Evolutionary conservation across 2,888 invertebrate genomes (phyloP), one percentile per base, ranked within the genome.

Genomic region (Alcis repandata): DNA sequence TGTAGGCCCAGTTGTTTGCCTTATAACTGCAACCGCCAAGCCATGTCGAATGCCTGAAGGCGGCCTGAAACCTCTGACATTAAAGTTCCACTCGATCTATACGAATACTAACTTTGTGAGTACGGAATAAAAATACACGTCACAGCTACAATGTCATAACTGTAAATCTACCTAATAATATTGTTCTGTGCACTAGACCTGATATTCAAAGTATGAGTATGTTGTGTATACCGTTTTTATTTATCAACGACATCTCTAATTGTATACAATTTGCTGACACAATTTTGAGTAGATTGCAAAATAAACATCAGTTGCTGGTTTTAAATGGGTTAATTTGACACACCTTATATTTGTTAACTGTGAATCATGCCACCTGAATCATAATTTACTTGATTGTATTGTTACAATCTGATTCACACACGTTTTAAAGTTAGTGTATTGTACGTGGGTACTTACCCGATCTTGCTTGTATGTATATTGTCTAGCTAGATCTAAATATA

Each of bases 241-340:
- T 36, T 17, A 41, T 54, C 38, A 62, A 41, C 17, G 36, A 45
- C 59, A 56, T 46, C 32, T n/a, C 36, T 60, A 65, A 65, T 65
- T 27, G 43, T 51, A 65, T 60, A 43, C 17, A 66, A 66, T 73
- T 75, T 67, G 59, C 64, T 73, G 68, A 51, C 77, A 72, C 65
- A 27, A 40, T 62, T 63, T 59, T 43, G n/a, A 33, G 48, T 45
- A 59, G 52, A 68, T 70, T 68, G 67, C 63, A 46, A 62, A 63
- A 64, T 69, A 67, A 71, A 60, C 60, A 69, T 63, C 52, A 17
- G 41, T 61, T 68, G 10, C 15, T 62, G 11, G 32, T 22, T 20
- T 45, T 36, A 61, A 60, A 61, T 62, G 49, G 48, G 66, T 54
- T 66, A 59, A 61, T 51, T 59, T 19, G 36, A 57, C 49, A 51